Conservation (phyloP, 2,888 invertebrate genomes). For the Gymnoscelis rufifasciata region DNA sequence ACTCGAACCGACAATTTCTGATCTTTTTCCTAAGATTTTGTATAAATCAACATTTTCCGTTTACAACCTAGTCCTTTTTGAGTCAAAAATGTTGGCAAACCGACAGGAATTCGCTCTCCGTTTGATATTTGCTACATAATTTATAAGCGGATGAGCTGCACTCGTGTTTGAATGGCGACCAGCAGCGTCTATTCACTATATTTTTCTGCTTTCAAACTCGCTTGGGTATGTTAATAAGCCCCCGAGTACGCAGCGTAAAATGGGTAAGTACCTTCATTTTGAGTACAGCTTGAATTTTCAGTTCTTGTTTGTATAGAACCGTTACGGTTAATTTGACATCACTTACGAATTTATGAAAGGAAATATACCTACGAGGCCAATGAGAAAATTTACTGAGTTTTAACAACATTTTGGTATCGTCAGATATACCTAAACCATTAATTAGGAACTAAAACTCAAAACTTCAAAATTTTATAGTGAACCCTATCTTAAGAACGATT, state of each 20-base stretch:
- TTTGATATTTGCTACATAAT: slow-evolving; percentile 54
- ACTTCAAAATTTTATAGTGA: too few relatives aligned
- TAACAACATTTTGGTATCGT: too few relatives aligned
- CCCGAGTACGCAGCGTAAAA: slow-evolving; percentile 40
- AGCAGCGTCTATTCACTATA: slow-evolving; percentile 46
- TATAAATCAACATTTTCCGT: slow-evolving; percentile 20
- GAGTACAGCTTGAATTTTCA: slow-evolving; percentile 17
- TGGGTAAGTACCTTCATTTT: slow-evolving; percentile 34
- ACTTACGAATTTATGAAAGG: too few relatives aligned
- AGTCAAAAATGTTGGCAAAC: slow-evolving; percentile 35
- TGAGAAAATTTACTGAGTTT: too few relatives aligned
- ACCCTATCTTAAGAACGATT: too few relatives aligned
- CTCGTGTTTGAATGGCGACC: slow-evolving; percentile 50
- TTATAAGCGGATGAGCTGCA: slow-evolving; percentile 58
- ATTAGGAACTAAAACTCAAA: too few relatives aligned
- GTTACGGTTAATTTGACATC: too few relatives aligned
- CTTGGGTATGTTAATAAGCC: slow-evolving; percentile 63
- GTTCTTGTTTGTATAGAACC: too few relatives aligned
- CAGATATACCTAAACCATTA: too few relatives aligned
- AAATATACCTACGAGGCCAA: too few relatives aligned
- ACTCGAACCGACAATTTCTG: slow-evolving; percentile 29
- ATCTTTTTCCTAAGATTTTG: slow-evolving; percentile 22
- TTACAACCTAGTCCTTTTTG: slow-evolving; percentile 17
- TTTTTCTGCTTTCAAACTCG: slow-evolving; percentile 54
- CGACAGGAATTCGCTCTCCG: slow-evolving; percentile 40